Evolutionary conservation across 2,113 vertebrate genomes (phyloP), one percentile per base, ranked within the genome.

Genomic region (Colossoma macropomum): DNA sequence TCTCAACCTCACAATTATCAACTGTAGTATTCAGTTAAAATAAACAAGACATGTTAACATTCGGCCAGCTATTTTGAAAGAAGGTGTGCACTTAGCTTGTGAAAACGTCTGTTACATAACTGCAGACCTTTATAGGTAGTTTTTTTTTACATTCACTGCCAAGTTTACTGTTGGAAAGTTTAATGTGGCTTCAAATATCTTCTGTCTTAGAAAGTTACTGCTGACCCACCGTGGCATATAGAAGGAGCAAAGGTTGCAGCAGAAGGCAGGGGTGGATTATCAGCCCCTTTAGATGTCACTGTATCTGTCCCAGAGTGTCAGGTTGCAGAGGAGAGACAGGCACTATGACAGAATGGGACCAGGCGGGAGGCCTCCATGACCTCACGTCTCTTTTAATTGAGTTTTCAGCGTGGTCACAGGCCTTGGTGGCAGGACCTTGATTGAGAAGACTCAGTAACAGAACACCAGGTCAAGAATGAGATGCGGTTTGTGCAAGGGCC

Each of bases 331-430:
- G 73, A 45, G 75, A 88, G 87, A 89, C 77, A 45, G 73, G 50
- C 63, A n/a, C 62, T 30, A 59, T 91, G 91, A 92, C 88, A 90
- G 89, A 94, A 92, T 91, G 88, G 79, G 87, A 91, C 69, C 89
- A 71, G 78, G 70, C 86, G 77, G 84, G 84, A 77, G 72, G 80
- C 60, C 75, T 75, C 56, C 78, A 88, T 83, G 83, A 92, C 83
- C 87, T 82, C 74, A 71, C 25, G 77, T 88, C 86, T 89, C 82
- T 81, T 85, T 86, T 89, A 85, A 89, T 88, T 87, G 85, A 82
- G 34, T 86, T 84, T 80, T 72, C 59, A 69, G 77, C 65, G 81
- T 32, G 54, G 65, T 59, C 50, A 41, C 23, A 15, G 41, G 56
- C 27, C 69, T 48, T 32, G 38, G 12, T 68, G 72, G 48, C 32